These are phyloP conservation scores for Onthophagus sagittarius DNA, from an alignment of 2,888 invertebrate species.

Conservation along the genomic window DNA sequence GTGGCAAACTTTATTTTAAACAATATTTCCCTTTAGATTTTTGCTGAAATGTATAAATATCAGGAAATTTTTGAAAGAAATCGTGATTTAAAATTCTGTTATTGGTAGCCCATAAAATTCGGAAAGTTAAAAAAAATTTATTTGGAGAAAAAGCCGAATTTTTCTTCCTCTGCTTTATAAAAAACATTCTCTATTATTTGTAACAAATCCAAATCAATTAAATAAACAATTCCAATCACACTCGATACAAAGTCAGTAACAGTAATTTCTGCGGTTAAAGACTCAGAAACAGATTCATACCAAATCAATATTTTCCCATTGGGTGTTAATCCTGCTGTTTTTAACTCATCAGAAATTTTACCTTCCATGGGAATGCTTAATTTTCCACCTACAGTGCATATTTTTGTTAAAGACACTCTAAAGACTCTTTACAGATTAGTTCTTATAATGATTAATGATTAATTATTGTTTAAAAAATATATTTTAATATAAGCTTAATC, in stretches of 20 bases:
- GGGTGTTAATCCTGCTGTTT: conserved; percentile 58
- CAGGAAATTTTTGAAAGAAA: too few species aligned
- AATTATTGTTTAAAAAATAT: too few species aligned
- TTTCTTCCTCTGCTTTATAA: conserved; percentile 50
- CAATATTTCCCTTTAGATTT: too few species aligned
- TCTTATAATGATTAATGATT: too few species aligned
- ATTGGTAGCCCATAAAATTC: too few species aligned
- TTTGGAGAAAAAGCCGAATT: conserved; percentile 26
- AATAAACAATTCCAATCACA: conserved; percentile 55
- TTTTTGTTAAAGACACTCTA: conserved; percentile 15
- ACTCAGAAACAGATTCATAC: conserved; percentile 60
- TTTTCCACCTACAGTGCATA: conserved; percentile 52
- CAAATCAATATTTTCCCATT: conserved; percentile 64
- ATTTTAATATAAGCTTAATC: too few species aligned
- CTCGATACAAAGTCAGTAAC: conserved; percentile 59
- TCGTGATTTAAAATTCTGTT: too few species aligned
- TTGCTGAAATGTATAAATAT: too few species aligned
- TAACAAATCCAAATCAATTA: too few species aligned
- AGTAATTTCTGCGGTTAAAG: conserved; percentile 56
- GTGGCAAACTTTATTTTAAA: too few species aligned
- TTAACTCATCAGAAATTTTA: conserved; percentile 52
- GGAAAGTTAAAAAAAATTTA: too few species aligned
- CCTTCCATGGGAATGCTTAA: conserved; percentile 48
- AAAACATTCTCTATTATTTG: conserved; percentile 66
- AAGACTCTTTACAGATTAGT: too few species aligned